Evolutionary conservation across 2,797 vertebrate species (phyloP), one percentile per base, ranked within the genome.

Genomic region (Bradypus variegatus): DNA sequence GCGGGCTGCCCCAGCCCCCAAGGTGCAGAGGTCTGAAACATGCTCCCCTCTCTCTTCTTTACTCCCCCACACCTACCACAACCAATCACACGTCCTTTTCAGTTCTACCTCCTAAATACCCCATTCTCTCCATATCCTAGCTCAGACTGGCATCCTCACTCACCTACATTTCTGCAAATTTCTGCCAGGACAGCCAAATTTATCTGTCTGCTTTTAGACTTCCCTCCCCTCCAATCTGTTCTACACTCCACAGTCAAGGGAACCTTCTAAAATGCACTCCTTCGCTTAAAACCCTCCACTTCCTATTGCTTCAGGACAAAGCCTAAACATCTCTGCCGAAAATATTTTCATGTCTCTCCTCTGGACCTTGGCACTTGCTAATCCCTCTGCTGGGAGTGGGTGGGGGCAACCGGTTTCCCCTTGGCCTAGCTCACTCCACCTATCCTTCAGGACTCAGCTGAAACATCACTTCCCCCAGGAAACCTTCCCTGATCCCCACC

Each of bases 211-310:
- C 67, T 60, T 81, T 31, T 76, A 85, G 75, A 50, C 15, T 13
- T 41, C 73, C 55, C 21, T 14, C 19, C 50, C 45, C 27, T 76
- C 69, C 73, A 85, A 2, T 86, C 86, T 86, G 38, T 80, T 84
- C 76, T 70, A 33, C 25, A 84, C 72, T 33, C 53, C 78, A 48
- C 33, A 76, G 65, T 76, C 29, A 48, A 89, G 19, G 48, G 60
- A 86, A 50, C 75, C 78, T 81, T 89, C 50, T 91, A 65, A 89
- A 93, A 81, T 78, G 21, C 9, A 36, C 48, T 36, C 12, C 18
- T 82, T 95, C 79, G n/a, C 50, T 90, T 69, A 29, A 91, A 86
- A 70, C 21, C 53, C 48, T 78, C 85, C 45, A 8, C 41, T 90
- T 83, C 29, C 82, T 31, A 1, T 53, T 62, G 77, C 67, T 45